Conservation (phyloP, 2,888 invertebrate genomes). For the Stenchaetothrips biformis region DNA sequence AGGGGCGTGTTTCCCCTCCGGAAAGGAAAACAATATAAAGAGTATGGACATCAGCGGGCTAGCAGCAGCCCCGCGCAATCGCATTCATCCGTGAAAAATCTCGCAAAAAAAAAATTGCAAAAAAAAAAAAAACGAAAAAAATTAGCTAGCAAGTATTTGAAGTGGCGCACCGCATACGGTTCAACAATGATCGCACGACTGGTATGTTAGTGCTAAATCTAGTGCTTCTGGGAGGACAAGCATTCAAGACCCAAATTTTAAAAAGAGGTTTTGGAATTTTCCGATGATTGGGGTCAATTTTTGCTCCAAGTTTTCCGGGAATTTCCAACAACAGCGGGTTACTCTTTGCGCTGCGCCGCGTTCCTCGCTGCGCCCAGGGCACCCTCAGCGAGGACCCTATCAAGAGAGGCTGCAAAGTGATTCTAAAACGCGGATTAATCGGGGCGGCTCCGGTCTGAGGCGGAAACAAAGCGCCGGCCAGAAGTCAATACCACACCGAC, state of each 20-base stretch:
- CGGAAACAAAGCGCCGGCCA: conserved; percentile 3
- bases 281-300: too few species aligned
- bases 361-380: background rate
- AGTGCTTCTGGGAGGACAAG: background rate
- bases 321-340: too few species aligned
- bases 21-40: conserved; percentile 10
- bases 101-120: background rate
- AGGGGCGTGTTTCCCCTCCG: background rate
- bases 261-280: too few species aligned
- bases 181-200: background rate
- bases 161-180: background rate
- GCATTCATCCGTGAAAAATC: conserved; percentile 9
- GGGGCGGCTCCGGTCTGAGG: too few species aligned
- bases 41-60: background rate
- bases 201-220: too few species aligned
- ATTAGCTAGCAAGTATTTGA: background rate
- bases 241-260: background rate
- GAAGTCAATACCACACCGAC: conserved; percentile 14
- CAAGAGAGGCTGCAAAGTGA: background rate
- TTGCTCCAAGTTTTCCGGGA: too few species aligned
- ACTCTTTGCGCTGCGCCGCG: background rate
- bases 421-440: background rate
- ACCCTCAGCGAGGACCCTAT: background rate
- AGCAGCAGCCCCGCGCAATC: background rate
- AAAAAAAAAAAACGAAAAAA: background rate